phyloP scores from a whole-genome alignment of 2,113 vertebrate species.

The crab-eating macaque (Macaca fascicularis) region DNA sequence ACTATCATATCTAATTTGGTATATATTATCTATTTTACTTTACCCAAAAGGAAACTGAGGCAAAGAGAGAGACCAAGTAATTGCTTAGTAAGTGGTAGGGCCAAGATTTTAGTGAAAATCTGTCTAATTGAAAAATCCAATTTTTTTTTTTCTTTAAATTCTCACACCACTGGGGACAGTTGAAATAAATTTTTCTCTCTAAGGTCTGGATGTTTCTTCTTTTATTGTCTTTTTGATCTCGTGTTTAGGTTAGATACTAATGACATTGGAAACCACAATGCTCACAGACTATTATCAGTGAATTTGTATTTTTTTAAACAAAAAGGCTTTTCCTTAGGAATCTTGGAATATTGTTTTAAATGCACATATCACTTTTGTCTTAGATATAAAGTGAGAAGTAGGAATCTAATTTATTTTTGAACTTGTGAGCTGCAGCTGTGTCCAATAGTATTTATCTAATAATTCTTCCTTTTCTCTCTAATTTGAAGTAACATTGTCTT shows the following conservation, averaged over 20 bases:
- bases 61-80: background rate
- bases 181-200: background rate
- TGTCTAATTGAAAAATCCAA: background rate
- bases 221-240: background rate
- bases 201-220: background rate
- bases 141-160: background rate
- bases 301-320: background rate
- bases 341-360: background rate
- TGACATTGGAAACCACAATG: background rate
- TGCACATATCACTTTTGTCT: background rate
- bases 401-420: background rate
- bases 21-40: background rate
- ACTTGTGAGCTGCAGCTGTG: background rate
- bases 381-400: background rate
- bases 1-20: background rate
- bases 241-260: background rate
- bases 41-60: background rate
- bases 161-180: background rate
- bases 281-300: background rate
- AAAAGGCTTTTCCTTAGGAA: background rate
- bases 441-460: background rate
- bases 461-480: background rate
- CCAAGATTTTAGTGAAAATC: background rate
- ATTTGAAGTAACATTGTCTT: constrained; percentile 11
- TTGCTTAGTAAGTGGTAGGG: background rate